Evolutionary conservation across 2,797 vertebrate genomes (phyloP).

Genomic region (Streptopelia turtur): DNA sequence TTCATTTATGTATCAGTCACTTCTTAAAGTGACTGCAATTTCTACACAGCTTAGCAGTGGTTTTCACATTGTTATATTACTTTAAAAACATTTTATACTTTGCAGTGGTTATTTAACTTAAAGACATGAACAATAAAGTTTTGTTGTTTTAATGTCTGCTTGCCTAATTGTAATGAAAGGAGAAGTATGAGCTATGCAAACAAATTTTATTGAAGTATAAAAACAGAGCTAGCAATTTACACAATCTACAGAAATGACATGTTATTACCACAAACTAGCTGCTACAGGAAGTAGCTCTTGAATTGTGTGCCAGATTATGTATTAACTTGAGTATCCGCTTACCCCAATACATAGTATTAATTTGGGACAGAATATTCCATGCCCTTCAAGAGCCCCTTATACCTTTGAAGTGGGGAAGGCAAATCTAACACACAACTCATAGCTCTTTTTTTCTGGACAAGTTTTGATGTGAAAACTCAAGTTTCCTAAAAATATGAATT

Average conservation of each 20-base stretch:
- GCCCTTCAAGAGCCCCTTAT: background rate
- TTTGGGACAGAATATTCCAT: background rate
- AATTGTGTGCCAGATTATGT: constrained; percentile 20
- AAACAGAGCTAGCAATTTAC: constrained; percentile 43
- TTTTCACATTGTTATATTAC: background rate
- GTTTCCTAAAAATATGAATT: background rate
- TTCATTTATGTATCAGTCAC: background rate
- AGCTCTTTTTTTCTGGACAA: background rate
- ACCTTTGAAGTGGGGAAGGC: background rate
- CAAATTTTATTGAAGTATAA: constrained; percentile 55
- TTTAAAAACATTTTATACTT: constrained; percentile 23
- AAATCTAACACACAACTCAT: background rate
- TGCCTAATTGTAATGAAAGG: constrained; percentile 29
- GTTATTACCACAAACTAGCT: constrained; percentile 42
- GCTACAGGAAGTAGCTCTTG: constrained; percentile 46
- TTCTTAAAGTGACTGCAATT: background rate
- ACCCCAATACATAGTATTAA: background rate
- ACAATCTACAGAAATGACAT: constrained; percentile 52
- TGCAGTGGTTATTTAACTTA: constrained; percentile 27
- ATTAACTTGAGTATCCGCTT: constrained; percentile 24
- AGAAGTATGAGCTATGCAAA: constrained; percentile 40
- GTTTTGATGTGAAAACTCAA: background rate
- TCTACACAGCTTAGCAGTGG: background rate
- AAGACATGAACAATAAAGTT: constrained; percentile 20
- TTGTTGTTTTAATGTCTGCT: constrained; percentile 50